Base-by-base conservation (phyloP, 2,113 vertebrate genomes). In the Pterophyllum scalare region DNA sequence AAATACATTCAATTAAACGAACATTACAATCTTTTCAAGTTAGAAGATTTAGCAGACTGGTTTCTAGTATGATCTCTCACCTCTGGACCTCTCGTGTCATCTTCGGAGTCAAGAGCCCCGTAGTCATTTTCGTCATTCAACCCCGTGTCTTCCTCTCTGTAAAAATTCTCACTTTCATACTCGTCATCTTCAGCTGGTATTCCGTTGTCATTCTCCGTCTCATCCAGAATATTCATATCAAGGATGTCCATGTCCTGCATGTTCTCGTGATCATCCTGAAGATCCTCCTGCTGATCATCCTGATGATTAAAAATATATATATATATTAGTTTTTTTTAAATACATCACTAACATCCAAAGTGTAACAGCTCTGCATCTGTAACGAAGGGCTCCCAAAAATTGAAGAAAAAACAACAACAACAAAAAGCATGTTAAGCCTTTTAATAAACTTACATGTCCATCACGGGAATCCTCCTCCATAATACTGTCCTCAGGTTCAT, bases 401-500 rank as follows among this genome's bases (percentile, higher is more conserved):
- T 49, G 62, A 33, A 33, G 4, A 6, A 33, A 6, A 33, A 33
- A 33, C 5, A 33, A 33, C 6, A 28, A 28, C 2, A 28, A 28
- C 3, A 28, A 43, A 65, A 10, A 43, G 67, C 10, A 28, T 3
- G 8, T 43, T 4, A 28, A 28, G 2, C 35, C 2, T 72, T 75
- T 49, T 4, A 12, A 19, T 28, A 75, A 75, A 88, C 49, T 77
- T 95, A 99, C 98, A 95, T 97, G 97, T 6, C 94, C 97, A 4
- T 98, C 97, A 78, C 90, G 96, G 0, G 95, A 97, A 86, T 98
- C 98, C 49, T 98, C 98, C 77, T 98, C 98, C 35, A 97, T 75
- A 35, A 95, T 94, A 2, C 94, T 95, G 67, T 99, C 98, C 72
- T 98, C 98, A 7, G 88, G 79, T 83, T 96, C 97, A 46, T 97